These are phyloP conservation scores for Lepidostoma basale DNA, from an alignment of 1,140 invertebrate genomes.

Conservation along the genomic window DNA sequence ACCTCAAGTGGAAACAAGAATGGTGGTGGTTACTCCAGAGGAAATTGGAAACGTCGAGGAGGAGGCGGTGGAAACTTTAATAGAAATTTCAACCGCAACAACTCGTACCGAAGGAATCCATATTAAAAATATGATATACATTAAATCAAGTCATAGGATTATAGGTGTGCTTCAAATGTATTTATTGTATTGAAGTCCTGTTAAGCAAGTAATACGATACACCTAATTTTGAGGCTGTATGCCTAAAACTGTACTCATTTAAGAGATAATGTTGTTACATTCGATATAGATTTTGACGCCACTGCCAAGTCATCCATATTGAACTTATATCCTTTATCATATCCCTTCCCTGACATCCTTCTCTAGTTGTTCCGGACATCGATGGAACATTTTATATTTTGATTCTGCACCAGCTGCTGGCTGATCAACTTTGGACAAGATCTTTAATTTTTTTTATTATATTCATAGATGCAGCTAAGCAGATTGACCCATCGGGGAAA, in stretches of 20 bases:
- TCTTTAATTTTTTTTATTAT: neutral
- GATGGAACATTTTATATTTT: too few species aligned
- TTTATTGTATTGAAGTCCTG: slow-evolving; percentile 9
- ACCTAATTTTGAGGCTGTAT: neutral
- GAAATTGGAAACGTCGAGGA: slow-evolving; percentile 48
- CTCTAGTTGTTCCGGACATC: too few species aligned
- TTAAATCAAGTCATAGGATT: neutral
- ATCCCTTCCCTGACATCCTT: neutral
- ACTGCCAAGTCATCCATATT: neutral
- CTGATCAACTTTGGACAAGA: neutral
- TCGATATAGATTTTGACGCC: neutral
- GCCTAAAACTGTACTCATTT: slow-evolving; percentile 9
- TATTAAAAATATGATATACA: slow-evolving; percentile 41
- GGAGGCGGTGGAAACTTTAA: slow-evolving; percentile 49
- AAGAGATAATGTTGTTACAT: neutral
- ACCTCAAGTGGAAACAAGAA: slow-evolving; percentile 47
- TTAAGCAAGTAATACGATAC: neutral
- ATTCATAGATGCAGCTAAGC: neutral
- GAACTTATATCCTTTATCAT: neutral
- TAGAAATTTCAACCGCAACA: slow-evolving; percentile 47
- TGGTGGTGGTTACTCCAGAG: slow-evolving; percentile 49
- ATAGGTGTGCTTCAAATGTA: neutral
- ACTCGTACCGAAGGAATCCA: slow-evolving; percentile 49
- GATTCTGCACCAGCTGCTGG: neutral
- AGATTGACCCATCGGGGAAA: too few species aligned